phyloP scores from a whole-genome alignment of 2,797 vertebrate species.

The Pseudochaenichthys georgianus region DNA sequence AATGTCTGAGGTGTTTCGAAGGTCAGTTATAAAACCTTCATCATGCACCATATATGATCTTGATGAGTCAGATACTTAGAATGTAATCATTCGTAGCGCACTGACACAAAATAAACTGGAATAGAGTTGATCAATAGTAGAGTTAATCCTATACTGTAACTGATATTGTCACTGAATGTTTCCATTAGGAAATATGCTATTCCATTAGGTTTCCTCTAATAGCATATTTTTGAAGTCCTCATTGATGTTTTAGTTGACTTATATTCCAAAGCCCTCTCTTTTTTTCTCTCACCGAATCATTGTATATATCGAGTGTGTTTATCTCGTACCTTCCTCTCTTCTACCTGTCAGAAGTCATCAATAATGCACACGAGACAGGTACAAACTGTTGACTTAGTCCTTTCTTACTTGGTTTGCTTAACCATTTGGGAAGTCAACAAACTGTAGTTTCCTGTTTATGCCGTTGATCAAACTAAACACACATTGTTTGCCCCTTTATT shows the following conservation, averaged over 20 bases:
- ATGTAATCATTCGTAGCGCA: neutral
- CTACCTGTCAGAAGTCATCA: constrained; percentile 27
- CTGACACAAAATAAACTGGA: neutral
- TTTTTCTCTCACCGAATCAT: neutral
- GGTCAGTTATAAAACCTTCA: too few species aligned
- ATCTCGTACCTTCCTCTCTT: neutral
- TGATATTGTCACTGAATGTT: too few species aligned
- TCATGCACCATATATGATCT: too few species aligned
- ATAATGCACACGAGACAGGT: constrained; percentile 42
- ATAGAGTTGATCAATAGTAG: neutral
- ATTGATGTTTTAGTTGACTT: neutral
- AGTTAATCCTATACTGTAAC: too few species aligned
- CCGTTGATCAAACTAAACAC: constrained; percentile 9
- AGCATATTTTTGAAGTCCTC: neutral
- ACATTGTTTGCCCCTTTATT: constrained; percentile 11
- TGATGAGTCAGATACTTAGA: too few species aligned
- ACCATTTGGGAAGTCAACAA: constrained; percentile 5
- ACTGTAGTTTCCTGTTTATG: neutral
- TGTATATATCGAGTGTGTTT: neutral
- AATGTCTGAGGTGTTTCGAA: too few species aligned
- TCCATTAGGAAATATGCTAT: too few species aligned
- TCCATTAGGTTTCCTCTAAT: neutral
- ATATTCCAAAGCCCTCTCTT: neutral
- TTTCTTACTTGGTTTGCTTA: neutral
- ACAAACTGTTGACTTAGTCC: constrained; percentile 33